Percentiles rank a stretch among this genome's conserved stretches.
Conservation (phyloP, 2,888 invertebrate species). For the Acronicta aceris region DNA sequence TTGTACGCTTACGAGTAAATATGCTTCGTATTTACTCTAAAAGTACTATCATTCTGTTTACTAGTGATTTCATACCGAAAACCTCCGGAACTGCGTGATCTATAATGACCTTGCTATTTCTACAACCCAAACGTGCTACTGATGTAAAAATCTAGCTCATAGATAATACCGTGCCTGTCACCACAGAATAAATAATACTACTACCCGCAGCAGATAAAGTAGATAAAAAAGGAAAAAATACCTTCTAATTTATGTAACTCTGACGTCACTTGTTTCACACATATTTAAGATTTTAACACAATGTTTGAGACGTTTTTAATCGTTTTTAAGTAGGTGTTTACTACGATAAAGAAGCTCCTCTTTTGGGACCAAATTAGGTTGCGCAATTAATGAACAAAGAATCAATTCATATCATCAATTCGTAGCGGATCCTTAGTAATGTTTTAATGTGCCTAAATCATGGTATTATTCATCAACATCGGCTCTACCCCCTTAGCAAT, state of each 20-base stretch:
- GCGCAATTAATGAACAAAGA: too few species aligned
- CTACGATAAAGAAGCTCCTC: too few species aligned
- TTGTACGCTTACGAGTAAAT: too few species aligned
- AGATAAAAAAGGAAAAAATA: constrained; percentile 12
- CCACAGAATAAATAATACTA: too few species aligned
- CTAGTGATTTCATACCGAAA: not conserved
- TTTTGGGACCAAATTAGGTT: too few species aligned
- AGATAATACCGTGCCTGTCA: constrained; percentile 6
- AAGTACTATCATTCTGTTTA: not conserved
- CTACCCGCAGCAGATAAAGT: constrained; percentile 5
- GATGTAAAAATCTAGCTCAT: not conserved
- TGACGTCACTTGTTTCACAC: constrained; percentile 31
- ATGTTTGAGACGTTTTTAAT: constrained; percentile 1
- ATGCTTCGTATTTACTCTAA: too few species aligned
- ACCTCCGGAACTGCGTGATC: not conserved
- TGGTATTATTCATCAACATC: too few species aligned
- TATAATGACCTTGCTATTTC: not conserved
- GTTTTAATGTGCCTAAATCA: too few species aligned
- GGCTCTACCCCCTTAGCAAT: too few species aligned
- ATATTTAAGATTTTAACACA: constrained; percentile 36
- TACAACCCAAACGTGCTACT: constrained; percentile 6
- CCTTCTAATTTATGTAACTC: not conserved
- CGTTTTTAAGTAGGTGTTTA: constrained; percentile 2
- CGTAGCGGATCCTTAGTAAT: too few species aligned
- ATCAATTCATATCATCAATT: too few species aligned